Base-by-base conservation (phyloP, 2,888 invertebrate genomes). In the Aplocera efformata region DNA sequence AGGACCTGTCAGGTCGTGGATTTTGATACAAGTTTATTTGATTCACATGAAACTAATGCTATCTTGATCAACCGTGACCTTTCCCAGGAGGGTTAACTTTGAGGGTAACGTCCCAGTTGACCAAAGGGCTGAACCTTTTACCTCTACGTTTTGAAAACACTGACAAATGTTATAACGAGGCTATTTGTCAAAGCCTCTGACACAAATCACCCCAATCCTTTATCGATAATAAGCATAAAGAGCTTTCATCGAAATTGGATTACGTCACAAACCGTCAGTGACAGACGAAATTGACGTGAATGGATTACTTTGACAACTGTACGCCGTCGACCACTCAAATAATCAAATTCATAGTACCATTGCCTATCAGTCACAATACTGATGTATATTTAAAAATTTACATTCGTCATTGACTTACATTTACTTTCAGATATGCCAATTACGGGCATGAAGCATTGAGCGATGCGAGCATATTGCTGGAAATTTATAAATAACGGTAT, bases 341-440 rank as follows among this genome's bases (percentile, higher is more conserved):
- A 44, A n/a, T n/a, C 53, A 43, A 51, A 63, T 56, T 53, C 61
- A 63, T 60, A 60, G 55, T 20, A n/a, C n/a, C n/a, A n/a, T n/a
- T n/a, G 52, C 35, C 23, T 44, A 46, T 51, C 50, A 48, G 48
- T 50, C 38, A 47, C 48, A 46, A 41, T 55, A 53, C 46, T 52
- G 48, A 54, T 45, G 42, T 46, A 48, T 42, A 54, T 62, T 57
- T 58, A 23, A 33, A n/a, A 29, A 45, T 32, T 40, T 48, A 47
- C 37, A 41, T 27, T 25, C 42, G 38, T 42, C 41, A 37, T 39
- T 36, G 22, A 38, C 7, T 17, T 10, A 26, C 2, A 30, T 46
- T 34, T 29, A 22, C 9, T 31, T 29, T 17, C 31, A 4, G 35
- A 39, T 35, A 33, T 25, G 28, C 34, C 22, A 25, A 38, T 13